phyloP scores from a whole-genome alignment of 2,888 invertebrate genomes.

The Eupithecia abbreviata region DNA sequence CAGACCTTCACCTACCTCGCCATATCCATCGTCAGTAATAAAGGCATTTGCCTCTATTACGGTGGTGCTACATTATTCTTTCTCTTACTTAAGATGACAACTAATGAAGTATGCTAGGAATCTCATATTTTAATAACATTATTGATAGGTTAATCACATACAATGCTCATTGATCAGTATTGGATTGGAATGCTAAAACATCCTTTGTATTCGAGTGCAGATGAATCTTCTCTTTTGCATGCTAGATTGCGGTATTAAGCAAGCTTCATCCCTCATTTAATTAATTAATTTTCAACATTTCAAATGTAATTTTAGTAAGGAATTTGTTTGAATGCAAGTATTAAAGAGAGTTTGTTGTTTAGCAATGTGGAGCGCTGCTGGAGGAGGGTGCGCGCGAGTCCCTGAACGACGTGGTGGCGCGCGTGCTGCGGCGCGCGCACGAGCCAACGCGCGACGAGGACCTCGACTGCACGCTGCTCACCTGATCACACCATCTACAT shows the following conservation, averaged over 20 bases:
- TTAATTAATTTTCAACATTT: too few relatives aligned
- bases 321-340: background rate
- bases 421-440: slow-evolving; percentile 92
- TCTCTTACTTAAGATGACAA: background rate
- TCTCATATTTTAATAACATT: background rate
- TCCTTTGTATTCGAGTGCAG: background rate
- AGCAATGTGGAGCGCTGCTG: slow-evolving; percentile 89
- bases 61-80: too few relatives aligned
- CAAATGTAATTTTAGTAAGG: too few relatives aligned
- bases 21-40: too few relatives aligned
- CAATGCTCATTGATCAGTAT: background rate
- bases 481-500: slow-evolving; percentile 79
- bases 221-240: too few relatives aligned
- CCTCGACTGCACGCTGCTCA: slow-evolving; percentile 94
- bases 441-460: slow-evolving; percentile 93
- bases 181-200: background rate
- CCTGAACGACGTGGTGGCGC: slow-evolving; percentile 93
- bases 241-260: too few relatives aligned
- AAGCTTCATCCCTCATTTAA: too few relatives aligned
- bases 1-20: too few relatives aligned
- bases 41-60: too few relatives aligned
- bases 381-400: slow-evolving; percentile 96
- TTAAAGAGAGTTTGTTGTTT: slow-evolving; percentile 35
- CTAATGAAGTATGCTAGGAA: background rate
- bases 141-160: background rate